Conservation (phyloP, 2,797 vertebrate genomes). For the Pseudochaenichthys georgianus region DNA sequence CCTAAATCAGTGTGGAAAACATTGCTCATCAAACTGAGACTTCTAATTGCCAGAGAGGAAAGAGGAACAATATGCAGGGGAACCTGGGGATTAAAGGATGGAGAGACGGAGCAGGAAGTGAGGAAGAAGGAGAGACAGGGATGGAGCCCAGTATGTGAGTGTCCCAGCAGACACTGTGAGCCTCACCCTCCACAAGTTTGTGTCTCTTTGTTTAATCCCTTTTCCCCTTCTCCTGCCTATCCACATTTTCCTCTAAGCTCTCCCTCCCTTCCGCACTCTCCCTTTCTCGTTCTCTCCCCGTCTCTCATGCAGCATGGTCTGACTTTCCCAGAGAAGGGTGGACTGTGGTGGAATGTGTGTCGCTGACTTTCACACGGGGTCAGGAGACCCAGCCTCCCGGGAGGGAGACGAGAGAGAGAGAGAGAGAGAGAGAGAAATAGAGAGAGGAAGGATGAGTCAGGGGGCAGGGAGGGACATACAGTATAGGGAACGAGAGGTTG, state of each 20-base stretch:
- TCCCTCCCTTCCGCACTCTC: slow-evolving; percentile 3
- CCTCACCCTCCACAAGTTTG: slow-evolving; percentile 15
- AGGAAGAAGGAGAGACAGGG: slow-evolving; percentile 23
- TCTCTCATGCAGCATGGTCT: slow-evolving; percentile 61
- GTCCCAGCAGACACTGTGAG: slow-evolving; percentile 15
- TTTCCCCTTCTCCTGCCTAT: slow-evolving; percentile 52
- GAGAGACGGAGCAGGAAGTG: slow-evolving; percentile 26
- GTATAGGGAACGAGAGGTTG: slow-evolving; percentile 26
- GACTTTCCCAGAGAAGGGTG: slow-evolving; percentile 90
- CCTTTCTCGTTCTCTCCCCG: slow-evolving; percentile 12
- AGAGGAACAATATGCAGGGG: slow-evolving; percentile 43
- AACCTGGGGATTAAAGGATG: slow-evolving; percentile 48
- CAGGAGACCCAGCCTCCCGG: slow-evolving; percentile 88
- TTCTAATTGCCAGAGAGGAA: slow-evolving; percentile 35
- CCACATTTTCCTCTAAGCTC: slow-evolving; percentile 38
- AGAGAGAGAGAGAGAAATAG: slow-evolving; percentile 30
- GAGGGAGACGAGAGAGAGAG: slow-evolving; percentile 69
- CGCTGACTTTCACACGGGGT: slow-evolving; percentile 89
- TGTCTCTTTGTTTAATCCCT: slow-evolving; percentile 34
- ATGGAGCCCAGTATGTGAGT: slow-evolving; percentile 26
- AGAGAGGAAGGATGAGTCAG: slow-evolving; percentile 65
- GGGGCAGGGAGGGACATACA: slow-evolving; percentile 47
- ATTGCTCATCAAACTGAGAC: slow-evolving; percentile 62
- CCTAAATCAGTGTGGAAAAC: too few relatives aligned
- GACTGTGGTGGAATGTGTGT: slow-evolving; percentile 91